Conservation (phyloP, 2,888 invertebrate species). For the Meteorus cinctellus region DNA sequence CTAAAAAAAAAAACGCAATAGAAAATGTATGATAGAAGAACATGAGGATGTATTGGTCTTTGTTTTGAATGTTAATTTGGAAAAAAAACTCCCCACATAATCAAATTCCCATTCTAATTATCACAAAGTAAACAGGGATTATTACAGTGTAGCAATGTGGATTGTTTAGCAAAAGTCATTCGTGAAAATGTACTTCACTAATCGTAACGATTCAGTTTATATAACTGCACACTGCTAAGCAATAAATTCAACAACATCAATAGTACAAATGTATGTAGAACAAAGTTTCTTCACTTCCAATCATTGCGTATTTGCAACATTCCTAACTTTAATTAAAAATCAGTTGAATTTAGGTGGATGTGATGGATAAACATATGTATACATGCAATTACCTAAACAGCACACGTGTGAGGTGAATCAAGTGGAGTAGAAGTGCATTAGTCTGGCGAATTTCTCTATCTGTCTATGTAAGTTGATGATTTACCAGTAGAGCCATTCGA, state of each 20-base stretch:
- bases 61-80: neutral
- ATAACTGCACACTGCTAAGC: neutral
- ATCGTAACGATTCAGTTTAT: neutral
- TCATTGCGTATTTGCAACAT: neutral
- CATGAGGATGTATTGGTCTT: neutral
- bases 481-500: neutral
- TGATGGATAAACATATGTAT: neutral
- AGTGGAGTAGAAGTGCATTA: neutral
- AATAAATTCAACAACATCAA: neutral
- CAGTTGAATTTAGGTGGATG: neutral
- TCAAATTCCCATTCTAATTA: neutral
- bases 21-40: neutral
- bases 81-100: neutral
- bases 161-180: no score
- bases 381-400: neutral
- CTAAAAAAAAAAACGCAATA: conserved; percentile 47
- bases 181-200: neutral
- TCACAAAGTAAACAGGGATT: neutral
- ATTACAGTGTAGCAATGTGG: no score
- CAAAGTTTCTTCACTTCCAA: neutral
- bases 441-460: neutral
- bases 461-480: neutral
- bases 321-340: neutral
- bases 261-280: neutral
- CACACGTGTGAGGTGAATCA: neutral